These are phyloP conservation scores for Protonibea diacanthus DNA, from an alignment of 2,797 vertebrate species.

Conservation along the genomic window DNA sequence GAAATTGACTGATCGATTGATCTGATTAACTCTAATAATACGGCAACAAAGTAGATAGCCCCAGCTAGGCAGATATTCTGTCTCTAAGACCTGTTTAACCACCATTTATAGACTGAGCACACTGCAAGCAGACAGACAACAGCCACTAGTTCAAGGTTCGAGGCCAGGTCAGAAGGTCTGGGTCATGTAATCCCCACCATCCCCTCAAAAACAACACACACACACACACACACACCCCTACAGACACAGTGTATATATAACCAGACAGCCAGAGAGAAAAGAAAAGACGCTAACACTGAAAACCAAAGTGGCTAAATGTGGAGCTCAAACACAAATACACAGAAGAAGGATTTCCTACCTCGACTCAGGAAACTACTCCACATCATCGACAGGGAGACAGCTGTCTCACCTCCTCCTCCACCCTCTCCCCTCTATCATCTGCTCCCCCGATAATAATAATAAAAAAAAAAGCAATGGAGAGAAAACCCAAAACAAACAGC, in stretches of 20 bases:
- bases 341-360: slow-evolving; percentile 69
- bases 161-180: slow-evolving; percentile 35
- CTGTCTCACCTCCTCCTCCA: slow-evolving; percentile 59
- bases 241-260: slow-evolving; percentile 4
- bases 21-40: background rate
- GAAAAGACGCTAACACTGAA: background rate
- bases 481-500: slow-evolving; percentile 51
- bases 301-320: background rate
- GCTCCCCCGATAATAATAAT: slow-evolving; percentile 37
- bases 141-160: slow-evolving; percentile 26
- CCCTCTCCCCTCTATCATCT: slow-evolving; percentile 56
- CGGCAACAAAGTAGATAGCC: background rate
- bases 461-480: slow-evolving; percentile 18
- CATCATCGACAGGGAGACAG: slow-evolving; percentile 60
- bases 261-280: background rate
- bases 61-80: background rate
- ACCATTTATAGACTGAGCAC: slow-evolving; percentile 15
- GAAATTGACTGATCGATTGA: background rate
- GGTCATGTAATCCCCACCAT: background rate
- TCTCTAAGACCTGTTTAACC: background rate
- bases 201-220: background rate
- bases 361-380: slow-evolving; percentile 72
- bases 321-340: slow-evolving; percentile 24
- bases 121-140: background rate
- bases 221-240: slow-evolving; percentile 12